Percentiles rank a stretch among this genome's conserved stretches.
Conservation (phyloP, 2,797 vertebrate genomes). For the Pitangus sulphuratus region DNA sequence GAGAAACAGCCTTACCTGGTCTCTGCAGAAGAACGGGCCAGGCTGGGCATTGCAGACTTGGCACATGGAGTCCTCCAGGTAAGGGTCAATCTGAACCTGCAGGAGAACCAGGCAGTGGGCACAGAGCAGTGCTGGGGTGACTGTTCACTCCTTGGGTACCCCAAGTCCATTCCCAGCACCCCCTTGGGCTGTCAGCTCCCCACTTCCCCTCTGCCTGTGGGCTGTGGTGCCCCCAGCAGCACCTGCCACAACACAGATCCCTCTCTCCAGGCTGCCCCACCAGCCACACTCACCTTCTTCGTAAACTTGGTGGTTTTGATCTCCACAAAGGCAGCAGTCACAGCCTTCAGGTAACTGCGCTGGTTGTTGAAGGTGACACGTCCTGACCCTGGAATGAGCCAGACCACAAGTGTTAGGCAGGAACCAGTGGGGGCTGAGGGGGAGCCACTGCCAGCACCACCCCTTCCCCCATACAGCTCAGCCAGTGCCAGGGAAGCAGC, state of each 20-base stretch:
- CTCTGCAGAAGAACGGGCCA: slow-evolving; percentile 98
- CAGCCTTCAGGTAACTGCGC: slow-evolving; percentile 96
- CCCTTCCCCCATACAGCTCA: fast-evolving
- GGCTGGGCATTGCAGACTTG: slow-evolving; percentile 93
- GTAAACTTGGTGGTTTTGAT: slow-evolving; percentile 99
- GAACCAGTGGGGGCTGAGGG: fast-evolving
- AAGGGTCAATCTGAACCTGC: slow-evolving; percentile 97
- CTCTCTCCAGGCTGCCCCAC: fast-evolving
- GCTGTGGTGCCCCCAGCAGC: fast-evolving
- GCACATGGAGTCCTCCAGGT: slow-evolving; percentile 97
- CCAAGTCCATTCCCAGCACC: background rate
- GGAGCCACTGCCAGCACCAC: background rate
- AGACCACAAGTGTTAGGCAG: background rate
- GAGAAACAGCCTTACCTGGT: slow-evolving; percentile 83
- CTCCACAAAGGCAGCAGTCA: slow-evolving; percentile 95
- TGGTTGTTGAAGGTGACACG: slow-evolving; percentile 99
- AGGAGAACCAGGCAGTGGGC: background rate
- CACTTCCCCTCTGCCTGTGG: fast-evolving
- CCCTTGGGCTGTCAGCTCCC: background rate
- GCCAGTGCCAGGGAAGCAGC: background rate
- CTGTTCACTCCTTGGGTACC: background rate
- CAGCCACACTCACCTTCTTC: slow-evolving; percentile 86
- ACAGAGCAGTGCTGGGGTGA: fast-evolving
- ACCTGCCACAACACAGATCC: fast-evolving
- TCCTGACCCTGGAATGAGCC: slow-evolving; percentile 86